These are phyloP conservation scores for Meandrina meandrites DNA, from an alignment of 92 coral and sea anemone species.

Conservation along the genomic window DNA sequence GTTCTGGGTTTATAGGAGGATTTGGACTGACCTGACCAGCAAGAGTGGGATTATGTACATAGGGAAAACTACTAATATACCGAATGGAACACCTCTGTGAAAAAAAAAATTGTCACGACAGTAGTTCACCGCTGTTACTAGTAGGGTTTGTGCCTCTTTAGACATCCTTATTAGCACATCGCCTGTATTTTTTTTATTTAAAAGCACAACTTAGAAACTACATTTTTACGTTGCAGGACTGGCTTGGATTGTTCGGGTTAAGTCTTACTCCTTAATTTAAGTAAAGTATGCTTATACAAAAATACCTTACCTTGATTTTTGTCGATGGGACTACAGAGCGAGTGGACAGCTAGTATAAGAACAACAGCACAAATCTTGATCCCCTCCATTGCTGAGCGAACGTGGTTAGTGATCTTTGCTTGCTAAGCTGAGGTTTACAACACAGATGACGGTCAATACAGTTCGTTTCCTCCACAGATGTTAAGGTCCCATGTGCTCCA, in stretches of 20 bases:
- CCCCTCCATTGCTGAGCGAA: background rate
- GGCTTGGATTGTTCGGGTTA: background rate
- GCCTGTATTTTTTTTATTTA: background rate
- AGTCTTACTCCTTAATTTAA: background rate
- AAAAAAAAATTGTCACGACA: background rate
- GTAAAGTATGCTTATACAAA: background rate
- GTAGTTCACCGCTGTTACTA: background rate
- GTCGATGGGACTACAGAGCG: conserved; percentile 13
- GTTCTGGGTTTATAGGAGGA: background rate
- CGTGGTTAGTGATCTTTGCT: conserved; percentile 4
- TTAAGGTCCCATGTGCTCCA: conserved; percentile 22
- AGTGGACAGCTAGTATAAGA: conserved; percentile 5
- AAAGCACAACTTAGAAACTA: background rate
- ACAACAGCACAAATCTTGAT: background rate
- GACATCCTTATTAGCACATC: background rate
- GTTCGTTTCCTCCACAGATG: conserved; percentile 35
- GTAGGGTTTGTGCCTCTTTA: background rate
- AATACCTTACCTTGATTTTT: conserved; percentile 2
- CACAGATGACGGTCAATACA: background rate
- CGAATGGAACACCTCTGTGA: background rate
- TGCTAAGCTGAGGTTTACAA: background rate
- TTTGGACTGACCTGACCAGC: background rate
- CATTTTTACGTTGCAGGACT: background rate
- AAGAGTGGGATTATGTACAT: background rate
- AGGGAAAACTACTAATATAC: background rate